phyloP scores from a whole-genome alignment of 2,888 invertebrate genomes.

The Chrysotoxum bicinctum region DNA sequence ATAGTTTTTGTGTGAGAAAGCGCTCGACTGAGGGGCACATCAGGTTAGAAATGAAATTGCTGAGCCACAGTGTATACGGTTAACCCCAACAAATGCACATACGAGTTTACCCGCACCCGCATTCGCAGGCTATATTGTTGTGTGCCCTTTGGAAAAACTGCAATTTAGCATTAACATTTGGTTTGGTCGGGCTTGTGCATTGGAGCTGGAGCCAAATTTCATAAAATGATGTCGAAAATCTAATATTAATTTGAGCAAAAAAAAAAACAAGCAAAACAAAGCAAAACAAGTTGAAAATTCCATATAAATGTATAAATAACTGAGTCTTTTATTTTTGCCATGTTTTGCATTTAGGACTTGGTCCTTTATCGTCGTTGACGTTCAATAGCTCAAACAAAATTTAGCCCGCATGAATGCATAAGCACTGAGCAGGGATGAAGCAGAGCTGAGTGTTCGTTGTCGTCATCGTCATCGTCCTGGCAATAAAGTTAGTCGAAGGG shows the following conservation, averaged over 20 bases:
- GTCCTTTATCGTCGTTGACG: conserved; percentile 14
- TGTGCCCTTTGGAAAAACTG: conserved; percentile 24
- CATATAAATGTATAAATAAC: conserved; percentile 1
- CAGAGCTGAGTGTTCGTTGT: neutral
- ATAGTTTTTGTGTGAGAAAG: neutral
- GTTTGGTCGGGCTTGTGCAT: neutral
- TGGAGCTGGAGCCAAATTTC: conserved; percentile 19
- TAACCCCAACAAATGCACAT: conserved; percentile 39
- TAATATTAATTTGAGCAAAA: conserved; percentile 27
- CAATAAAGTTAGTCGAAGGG: conserved; percentile 58
- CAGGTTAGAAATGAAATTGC: conserved; percentile 16
- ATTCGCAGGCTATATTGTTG: neutral
- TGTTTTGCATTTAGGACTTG: conserved; percentile 1
- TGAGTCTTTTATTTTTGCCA: conserved; percentile 22
- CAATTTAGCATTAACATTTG: conserved; percentile 43
- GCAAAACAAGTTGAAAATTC: neutral
- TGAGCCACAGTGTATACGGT: conserved; percentile 10
- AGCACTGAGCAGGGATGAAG: conserved; percentile 1
- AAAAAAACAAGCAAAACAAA: neutral
- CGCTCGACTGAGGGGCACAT: neutral
- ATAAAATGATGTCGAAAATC: conserved; percentile 42
- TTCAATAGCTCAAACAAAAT: conserved; percentile 56
- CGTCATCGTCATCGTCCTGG: conserved; percentile 18
- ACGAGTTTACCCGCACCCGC: neutral
- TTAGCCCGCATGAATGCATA: conserved; percentile 32